Evolutionary conservation across 1,140 invertebrate genomes (phyloP), one percentile per base, ranked within the genome.

Genomic region (Galleria mellonella): DNA sequence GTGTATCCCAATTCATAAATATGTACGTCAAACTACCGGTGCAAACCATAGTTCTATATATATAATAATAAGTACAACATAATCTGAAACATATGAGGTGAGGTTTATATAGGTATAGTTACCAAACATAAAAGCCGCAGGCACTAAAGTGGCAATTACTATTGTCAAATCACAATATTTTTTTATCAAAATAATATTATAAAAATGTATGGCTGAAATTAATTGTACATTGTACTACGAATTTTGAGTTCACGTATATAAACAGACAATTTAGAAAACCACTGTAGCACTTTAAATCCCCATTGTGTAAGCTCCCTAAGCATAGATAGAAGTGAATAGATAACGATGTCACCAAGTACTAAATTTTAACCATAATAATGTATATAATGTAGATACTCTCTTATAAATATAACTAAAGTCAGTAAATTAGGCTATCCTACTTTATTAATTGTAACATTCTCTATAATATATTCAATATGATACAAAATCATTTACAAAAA

Each of bases 1-100:
- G 86, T 63, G 69, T 70, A 66, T 64, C 73, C 77, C 78, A 77
- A 76, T 68, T 64, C 61, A 79, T 51, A 67, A 55, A 59, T 62
- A 23, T 23, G 17, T 23, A 48, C 51, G 47, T 65, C 62, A 70
- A 70, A 69, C 75, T 72, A 72, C 70, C 57, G 61, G 60, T 70
- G 62, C 58, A 62, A 45, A 71, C 54, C 51, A 32, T 37, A 62
- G 39, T 52, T 51, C 51, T 52, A 45, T 58, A 64, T 40, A 54
- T 13, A 31, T 9, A 14, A 41, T 41, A 41, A 17, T 32, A 31
- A 32, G 17, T 33, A 28, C n/a, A 31, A 32, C 11, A 32, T 28
- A 43, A 32, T 37, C 37, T 32, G 45, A 33, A 38, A 44, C 36
- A n/a, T n/a, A n/a, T 9, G 32, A 44, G 17, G 11, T 17, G 29